A percentile compares a stretch with the other conserved stretches of the same genome.
phyloP scores from a whole-genome alignment of 2,888 invertebrate species.

The Brachyopa scutellaris region DNA sequence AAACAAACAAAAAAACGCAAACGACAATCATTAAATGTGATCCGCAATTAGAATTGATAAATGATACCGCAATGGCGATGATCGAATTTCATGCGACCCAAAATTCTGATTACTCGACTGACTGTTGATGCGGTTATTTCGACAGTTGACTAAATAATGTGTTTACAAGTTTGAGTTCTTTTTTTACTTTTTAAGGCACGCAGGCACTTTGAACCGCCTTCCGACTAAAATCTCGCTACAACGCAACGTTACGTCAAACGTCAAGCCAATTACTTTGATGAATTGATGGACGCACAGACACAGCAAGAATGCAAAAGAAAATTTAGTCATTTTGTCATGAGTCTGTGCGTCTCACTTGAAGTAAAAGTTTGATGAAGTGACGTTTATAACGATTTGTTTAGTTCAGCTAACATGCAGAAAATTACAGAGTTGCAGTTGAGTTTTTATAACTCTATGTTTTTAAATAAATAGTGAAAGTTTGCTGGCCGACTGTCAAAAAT shows the following conservation, averaged over 20 bases:
- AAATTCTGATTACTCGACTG: not conserved
- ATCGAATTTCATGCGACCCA: conserved; percentile 50
- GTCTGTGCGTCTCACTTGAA: conserved; percentile 24
- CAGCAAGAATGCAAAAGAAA: not conserved
- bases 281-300: conserved; percentile 5
- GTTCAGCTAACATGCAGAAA: conserved; percentile 8
- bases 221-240: not conserved
- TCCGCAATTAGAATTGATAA: conserved; percentile 41
- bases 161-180: not conserved
- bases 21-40: conserved; percentile 8
- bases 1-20: conserved; percentile 20
- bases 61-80: conserved; percentile 13
- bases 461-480: too few species aligned
- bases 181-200: not conserved
- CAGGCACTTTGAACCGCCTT: not conserved
- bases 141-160: not conserved
- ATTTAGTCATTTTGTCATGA: conserved; percentile 6
- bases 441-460: too few species aligned
- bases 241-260: not conserved
- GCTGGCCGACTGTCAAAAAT: too few species aligned
- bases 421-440: not conserved
- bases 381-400: not conserved
- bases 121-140: not conserved
- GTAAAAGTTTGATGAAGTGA: conserved; percentile 6
- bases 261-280: conserved; percentile 6